Evolutionary conservation across 92 coral and sea anemone genomes (phyloP).

Genomic region (Galaxea fascicularis): DNA sequence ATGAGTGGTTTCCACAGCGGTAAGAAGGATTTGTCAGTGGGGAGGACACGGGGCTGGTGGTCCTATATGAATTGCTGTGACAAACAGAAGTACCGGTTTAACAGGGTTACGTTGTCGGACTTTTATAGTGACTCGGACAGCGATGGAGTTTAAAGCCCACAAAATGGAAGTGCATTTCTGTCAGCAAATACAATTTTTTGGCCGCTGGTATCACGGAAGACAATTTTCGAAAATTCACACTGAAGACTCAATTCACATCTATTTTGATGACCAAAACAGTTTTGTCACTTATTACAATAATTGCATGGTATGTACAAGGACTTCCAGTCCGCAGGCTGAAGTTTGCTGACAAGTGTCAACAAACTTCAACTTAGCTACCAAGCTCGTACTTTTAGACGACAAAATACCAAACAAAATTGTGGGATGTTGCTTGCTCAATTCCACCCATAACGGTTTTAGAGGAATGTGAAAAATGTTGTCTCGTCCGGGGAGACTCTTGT

Average conservation of each 20-base stretch:
- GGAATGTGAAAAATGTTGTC: neutral
- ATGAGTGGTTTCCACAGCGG: constrained; percentile 53
- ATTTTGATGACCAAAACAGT: no score
- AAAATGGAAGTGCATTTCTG: neutral
- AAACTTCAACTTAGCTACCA: no score
- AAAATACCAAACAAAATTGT: no score
- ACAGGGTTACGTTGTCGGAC: constrained; percentile 82
- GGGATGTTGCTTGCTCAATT: no score
- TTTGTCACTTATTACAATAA: no score
- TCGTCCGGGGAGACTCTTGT: no score
- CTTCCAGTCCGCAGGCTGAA: no score
- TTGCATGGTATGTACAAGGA: no score
- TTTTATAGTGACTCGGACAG: constrained; percentile 92
- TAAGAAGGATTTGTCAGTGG: constrained; percentile 71
- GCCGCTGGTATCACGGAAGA: neutral
- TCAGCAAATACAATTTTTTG: no score
- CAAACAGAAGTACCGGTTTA: constrained; percentile 77
- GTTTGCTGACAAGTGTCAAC: no score
- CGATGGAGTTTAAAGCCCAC: constrained; percentile 71
- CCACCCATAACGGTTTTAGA: neutral
- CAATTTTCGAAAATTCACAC: neutral
- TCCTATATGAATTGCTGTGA: constrained; percentile 91
- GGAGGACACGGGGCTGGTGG: constrained; percentile 86
- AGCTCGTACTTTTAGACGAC: no score
- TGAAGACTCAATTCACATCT: no score